Evolutionary conservation across 2,797 vertebrate genomes (phyloP).

Genomic region (Nothura maculosa): DNA sequence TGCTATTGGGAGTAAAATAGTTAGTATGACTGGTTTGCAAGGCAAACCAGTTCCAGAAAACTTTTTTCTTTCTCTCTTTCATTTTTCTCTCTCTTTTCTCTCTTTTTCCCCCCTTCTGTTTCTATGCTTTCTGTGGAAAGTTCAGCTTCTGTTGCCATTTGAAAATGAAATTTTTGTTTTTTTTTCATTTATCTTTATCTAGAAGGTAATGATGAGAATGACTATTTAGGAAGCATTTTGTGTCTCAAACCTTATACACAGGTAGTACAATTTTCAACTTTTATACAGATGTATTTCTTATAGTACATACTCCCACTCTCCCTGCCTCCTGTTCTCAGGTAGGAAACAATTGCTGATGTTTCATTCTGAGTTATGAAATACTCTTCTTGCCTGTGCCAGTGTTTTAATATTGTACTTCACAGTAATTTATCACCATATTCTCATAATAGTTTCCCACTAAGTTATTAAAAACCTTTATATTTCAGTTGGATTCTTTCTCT

Average conservation of each 20-base stretch:
- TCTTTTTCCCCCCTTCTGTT: neutral
- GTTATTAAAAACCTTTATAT: neutral
- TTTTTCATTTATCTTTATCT: neutral
- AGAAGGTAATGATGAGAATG: neutral
- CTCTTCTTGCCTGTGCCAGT: neutral
- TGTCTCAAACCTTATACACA: neutral
- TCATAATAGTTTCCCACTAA: neutral
- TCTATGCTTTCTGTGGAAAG: neutral
- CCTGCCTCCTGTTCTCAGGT: neutral
- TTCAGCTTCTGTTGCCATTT: neutral
- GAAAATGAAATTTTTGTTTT: neutral
- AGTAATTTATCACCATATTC: neutral
- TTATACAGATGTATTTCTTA: neutral
- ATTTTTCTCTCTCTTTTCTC: neutral
- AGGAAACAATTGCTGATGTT: neutral
- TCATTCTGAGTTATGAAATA: neutral
- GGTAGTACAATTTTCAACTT: fast-evolving
- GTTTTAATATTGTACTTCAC: neutral
- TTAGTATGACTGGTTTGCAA: neutral
- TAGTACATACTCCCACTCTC: neutral
- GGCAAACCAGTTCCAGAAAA: neutral
- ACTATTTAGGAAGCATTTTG: neutral
- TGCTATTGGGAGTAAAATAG: neutral
- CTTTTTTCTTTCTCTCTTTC: too few relatives aligned
- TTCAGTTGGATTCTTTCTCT: neutral